phyloP scores from a whole-genome alignment of 1,140 invertebrate species.

The Drosophila truncata region DNA sequence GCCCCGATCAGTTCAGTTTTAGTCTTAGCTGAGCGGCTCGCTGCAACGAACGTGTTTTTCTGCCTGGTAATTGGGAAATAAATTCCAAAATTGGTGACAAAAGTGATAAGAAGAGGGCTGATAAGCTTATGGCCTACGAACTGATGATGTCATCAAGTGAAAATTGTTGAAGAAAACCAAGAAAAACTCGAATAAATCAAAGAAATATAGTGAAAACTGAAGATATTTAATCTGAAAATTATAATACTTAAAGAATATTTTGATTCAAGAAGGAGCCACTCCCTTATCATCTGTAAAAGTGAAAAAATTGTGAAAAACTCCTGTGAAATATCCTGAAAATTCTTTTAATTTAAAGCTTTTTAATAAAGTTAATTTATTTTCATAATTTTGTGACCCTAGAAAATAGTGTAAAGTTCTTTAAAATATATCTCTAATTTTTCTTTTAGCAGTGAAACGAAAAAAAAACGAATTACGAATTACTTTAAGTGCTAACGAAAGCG shows the following conservation, averaged over 20 bases:
- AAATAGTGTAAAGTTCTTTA: background rate
- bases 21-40: conserved; percentile 77
- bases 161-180: conserved; percentile 25
- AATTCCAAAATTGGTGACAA: conserved; percentile 22
- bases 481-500: conserved; percentile 30
- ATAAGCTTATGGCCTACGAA: conserved; percentile 36
- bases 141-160: conserved; percentile 77
- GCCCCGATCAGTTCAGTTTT: conserved; percentile 63
- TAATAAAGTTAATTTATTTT: background rate
- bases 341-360: background rate
- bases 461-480: conserved; percentile 51
- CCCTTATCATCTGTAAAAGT: background rate
- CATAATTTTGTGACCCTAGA: background rate
- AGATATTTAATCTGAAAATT: background rate
- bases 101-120: conserved; percentile 54
- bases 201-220: conserved; percentile 8
- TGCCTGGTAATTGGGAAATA: conserved; percentile 58
- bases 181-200: conserved; percentile 23
- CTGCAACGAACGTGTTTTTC: conserved; percentile 80
- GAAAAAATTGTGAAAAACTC: conserved; percentile 18
- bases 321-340: background rate
- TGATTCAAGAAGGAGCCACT: background rate
- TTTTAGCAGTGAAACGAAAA: conserved; percentile 60
- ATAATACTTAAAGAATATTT: background rate
- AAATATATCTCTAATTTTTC: conserved; percentile 8